These are phyloP conservation scores for Geopemphigus sp. DNA, from an alignment of 1,140 invertebrate species.

Conservation along the genomic window DNA sequence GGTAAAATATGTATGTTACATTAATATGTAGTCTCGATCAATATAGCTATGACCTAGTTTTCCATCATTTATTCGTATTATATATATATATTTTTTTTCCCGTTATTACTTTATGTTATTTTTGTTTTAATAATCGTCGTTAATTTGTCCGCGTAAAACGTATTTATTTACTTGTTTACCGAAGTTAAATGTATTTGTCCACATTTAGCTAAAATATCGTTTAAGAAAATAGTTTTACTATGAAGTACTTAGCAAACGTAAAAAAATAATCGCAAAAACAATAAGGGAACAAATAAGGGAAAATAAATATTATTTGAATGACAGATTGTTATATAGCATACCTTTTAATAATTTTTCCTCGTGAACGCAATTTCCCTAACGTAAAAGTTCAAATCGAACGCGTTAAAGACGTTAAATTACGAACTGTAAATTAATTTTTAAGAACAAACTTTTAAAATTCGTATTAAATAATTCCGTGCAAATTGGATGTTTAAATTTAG, in stretches of 20 bases:
- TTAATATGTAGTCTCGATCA: too few species aligned
- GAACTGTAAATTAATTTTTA: slow-evolving; percentile 29
- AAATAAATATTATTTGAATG: slow-evolving; percentile 2
- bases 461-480: background rate
- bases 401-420: slow-evolving; percentile 2
- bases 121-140: too few species aligned
- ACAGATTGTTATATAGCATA: slow-evolving; percentile 4
- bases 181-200: too few species aligned
- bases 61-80: background rate
- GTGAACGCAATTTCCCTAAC: background rate
- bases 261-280: slow-evolving; percentile 12
- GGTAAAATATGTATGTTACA: too few species aligned
- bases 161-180: background rate
- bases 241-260: background rate
- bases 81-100: background rate
- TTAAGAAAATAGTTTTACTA: background rate
- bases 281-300: background rate
- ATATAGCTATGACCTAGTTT: background rate
- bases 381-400: slow-evolving; percentile 8
- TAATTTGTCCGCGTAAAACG: background rate
- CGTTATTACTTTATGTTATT: too few species aligned
- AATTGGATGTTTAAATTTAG: background rate
- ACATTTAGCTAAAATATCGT: slow-evolving; percentile 9
- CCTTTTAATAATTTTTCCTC: slow-evolving; percentile 13
- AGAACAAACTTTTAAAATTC: background rate